phyloP scores from a whole-genome alignment of 2,797 vertebrate genomes.

The Schizopygopsis pylzovi region DNA sequence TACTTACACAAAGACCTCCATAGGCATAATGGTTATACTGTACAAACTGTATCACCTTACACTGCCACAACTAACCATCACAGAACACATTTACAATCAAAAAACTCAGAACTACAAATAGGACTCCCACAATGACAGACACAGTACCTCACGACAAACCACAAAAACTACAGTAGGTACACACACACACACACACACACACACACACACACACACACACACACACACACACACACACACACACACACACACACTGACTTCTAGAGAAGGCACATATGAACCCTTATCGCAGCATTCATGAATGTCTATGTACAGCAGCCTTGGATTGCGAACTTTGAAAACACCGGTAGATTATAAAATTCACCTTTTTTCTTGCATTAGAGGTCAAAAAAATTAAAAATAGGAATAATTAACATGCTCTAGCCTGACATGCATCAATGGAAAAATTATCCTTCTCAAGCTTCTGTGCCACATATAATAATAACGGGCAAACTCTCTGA shows the following conservation, averaged over 20 bases:
- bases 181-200: conserved; percentile 31
- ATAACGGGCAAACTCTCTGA: conserved; percentile 22
- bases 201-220: conserved; percentile 13
- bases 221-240: conserved; percentile 36
- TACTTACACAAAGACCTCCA: too few relatives aligned
- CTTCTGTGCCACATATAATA: not conserved
- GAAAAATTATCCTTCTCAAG: not conserved
- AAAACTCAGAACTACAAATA: too few relatives aligned
- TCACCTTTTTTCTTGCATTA: not conserved
- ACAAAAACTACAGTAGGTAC: too few relatives aligned
- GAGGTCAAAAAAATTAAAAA: not conserved
- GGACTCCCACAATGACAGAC: too few relatives aligned
- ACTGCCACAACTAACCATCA: too few relatives aligned
- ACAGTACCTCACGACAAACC: too few relatives aligned
- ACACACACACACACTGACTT: conserved; percentile 17
- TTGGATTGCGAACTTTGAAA: conserved; percentile 36
- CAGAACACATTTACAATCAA: too few relatives aligned
- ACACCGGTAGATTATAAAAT: conserved; percentile 7
- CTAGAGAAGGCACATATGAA: conserved; percentile 3
- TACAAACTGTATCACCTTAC: too few relatives aligned
- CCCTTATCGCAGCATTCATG: conserved; percentile 9
- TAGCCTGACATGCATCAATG: not conserved
- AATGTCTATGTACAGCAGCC: conserved; percentile 2
- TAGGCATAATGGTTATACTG: too few relatives aligned
- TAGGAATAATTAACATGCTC: not conserved